These are phyloP conservation scores for Malacoctenus gilli DNA, from an alignment of 2,797 vertebrate species.

Conservation along the genomic window DNA sequence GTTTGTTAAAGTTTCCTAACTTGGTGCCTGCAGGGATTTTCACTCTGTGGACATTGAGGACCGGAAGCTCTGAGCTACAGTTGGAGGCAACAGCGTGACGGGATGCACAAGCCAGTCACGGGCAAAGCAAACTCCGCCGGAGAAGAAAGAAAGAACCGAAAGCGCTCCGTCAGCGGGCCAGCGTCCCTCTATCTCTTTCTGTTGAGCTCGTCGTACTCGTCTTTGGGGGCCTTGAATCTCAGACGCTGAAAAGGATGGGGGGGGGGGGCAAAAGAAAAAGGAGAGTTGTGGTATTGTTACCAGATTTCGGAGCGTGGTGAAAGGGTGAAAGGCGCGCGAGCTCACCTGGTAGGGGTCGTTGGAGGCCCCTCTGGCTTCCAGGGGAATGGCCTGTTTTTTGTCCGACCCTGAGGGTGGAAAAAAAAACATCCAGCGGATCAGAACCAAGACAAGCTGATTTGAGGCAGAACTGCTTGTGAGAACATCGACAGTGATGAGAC, in stretches of 20 bases:
- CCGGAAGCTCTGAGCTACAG: no score
- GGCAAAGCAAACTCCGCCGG: no score
- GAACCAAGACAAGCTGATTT: no score
- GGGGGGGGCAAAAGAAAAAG: background rate
- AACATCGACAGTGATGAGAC: background rate
- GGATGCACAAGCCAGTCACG: no score
- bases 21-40: no score
- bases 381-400: conserved; percentile 8
- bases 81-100: no score
- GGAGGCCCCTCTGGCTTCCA: rapidly evolving
- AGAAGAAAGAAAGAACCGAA: no score
- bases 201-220: conserved; percentile 31
- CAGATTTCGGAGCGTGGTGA: background rate
- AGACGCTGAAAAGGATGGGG: conserved; percentile 50
- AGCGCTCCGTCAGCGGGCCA: no score
- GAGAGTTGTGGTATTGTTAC: background rate
- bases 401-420: conserved; percentile 55
- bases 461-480: no score
- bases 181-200: conserved; percentile 14
- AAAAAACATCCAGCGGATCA: no score
- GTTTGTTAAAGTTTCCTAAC: no score
- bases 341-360: conserved; percentile 57
- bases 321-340: background rate
- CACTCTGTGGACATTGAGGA: no score
- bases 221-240: background rate